Evolutionary conservation across 2,888 invertebrate genomes (phyloP).

Genomic region (Mimas tiliae): DNA sequence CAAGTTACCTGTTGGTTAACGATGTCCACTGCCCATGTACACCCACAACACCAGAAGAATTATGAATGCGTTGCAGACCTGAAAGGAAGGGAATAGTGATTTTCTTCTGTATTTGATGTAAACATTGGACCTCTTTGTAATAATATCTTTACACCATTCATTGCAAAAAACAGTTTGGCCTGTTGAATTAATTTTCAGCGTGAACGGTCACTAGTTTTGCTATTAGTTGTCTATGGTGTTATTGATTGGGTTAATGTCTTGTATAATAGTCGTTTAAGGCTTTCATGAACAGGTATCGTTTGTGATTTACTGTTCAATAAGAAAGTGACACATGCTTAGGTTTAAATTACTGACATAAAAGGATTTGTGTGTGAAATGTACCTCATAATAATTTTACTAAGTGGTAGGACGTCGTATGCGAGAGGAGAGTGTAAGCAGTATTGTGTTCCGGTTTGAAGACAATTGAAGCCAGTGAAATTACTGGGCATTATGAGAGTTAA

Average conservation of each 20-base stretch:
- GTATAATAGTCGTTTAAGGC: slow-evolving; percentile 17
- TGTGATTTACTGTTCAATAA: not conserved
- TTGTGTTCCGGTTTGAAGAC: no score
- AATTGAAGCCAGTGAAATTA: no score
- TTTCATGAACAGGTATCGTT: slow-evolving; percentile 5
- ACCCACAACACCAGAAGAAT: no score
- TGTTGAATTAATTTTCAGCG: slow-evolving; percentile 18
- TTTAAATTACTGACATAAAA: not conserved
- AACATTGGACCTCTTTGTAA: not conserved
- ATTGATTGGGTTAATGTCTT: slow-evolving; percentile 22
- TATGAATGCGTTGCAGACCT: no score
- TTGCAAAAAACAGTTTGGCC: slow-evolving; percentile 9
- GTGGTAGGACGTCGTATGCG: no score
- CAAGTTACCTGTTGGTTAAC: no score
- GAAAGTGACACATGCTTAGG: not conserved
- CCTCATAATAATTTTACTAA: no score
- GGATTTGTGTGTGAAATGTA: not conserved
- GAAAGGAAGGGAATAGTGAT: no score
- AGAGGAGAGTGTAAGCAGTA: no score
- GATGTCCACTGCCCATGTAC: no score
- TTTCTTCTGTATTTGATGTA: no score
- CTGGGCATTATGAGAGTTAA: no score
- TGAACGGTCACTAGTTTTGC: slow-evolving; percentile 19
- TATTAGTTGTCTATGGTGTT: slow-evolving; percentile 6
- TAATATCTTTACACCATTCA: not conserved